Percentiles rank a stretch among this genome's conserved stretches.
Evolutionary conservation across 2,113 vertebrate species (phyloP).

Genomic region (Pantherophis guttatus): DNA sequence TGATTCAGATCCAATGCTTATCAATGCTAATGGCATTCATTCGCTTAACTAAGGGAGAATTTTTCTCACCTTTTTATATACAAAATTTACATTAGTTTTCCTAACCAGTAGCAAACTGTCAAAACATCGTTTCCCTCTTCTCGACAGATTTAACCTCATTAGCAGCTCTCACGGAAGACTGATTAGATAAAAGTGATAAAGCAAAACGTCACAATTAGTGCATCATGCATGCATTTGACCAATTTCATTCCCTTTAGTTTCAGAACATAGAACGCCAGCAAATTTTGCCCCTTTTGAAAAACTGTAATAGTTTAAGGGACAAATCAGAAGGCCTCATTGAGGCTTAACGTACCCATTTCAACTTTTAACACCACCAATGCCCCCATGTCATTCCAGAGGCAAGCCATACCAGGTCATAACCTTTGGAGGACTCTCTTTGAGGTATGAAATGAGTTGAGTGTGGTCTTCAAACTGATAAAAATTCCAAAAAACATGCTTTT

Average conservation of each 20-base stretch:
- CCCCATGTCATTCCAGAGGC: neutral
- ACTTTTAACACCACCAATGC: neutral
- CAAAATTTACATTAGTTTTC: neutral
- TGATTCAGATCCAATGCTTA: neutral
- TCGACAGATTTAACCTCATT: neutral
- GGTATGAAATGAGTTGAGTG: neutral
- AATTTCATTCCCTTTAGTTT: neutral
- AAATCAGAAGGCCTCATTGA: neutral
- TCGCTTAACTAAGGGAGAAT: neutral
- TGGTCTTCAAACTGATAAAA: neutral
- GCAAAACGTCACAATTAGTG: neutral
- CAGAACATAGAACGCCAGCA: neutral
- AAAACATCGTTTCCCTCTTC: neutral
- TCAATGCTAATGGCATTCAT: neutral
- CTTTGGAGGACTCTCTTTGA: neutral
- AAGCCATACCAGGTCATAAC: neutral
- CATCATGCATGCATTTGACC: neutral
- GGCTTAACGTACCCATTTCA: neutral
- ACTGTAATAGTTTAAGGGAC: neutral
- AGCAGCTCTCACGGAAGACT: neutral
- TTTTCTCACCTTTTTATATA: neutral
- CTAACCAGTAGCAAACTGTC: neutral
- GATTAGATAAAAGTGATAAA: neutral
- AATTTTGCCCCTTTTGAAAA: neutral
- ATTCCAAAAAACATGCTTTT: neutral